These are phyloP conservation scores for Galendromus occidentalis DNA, from an alignment of 1,140 invertebrate genomes.

Conservation along the genomic window DNA sequence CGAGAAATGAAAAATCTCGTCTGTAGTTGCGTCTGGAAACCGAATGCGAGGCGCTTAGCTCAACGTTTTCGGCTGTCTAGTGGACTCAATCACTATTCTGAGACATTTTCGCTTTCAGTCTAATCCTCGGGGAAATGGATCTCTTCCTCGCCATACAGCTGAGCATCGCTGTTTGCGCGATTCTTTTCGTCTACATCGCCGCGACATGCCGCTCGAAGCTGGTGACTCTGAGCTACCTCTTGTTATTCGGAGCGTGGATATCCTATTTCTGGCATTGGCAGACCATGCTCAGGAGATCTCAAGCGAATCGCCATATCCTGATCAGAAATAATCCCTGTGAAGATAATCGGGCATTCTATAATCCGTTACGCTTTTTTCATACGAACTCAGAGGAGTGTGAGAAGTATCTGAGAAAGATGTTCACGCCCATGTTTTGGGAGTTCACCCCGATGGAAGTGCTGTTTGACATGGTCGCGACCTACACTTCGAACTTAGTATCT, in stretches of 20 bases:
- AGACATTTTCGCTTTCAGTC: background rate
- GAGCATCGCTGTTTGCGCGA: background rate
- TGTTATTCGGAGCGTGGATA: background rate
- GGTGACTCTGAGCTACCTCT: background rate
- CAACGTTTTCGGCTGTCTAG: no score
- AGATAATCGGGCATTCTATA: background rate
- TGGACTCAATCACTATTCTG: no score
- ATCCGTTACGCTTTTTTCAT: background rate
- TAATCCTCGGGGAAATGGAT: background rate
- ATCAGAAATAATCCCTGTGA: background rate
- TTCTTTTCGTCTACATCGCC: background rate
- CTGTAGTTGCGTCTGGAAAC: no score
- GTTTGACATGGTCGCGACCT: background rate
- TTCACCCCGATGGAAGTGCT: background rate
- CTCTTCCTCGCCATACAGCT: background rate
- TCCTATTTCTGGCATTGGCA: constrained; percentile 9
- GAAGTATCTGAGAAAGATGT: background rate
- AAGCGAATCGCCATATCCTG: background rate
- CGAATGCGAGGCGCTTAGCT: no score
- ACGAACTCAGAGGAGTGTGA: background rate
- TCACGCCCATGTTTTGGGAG: background rate
- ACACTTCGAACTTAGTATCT: background rate
- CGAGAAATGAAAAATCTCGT: no score
- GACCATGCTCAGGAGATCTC: background rate
- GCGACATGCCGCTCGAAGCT: background rate